phyloP scores from a whole-genome alignment of 2,888 invertebrate species.

The Plebejus anna region DNA sequence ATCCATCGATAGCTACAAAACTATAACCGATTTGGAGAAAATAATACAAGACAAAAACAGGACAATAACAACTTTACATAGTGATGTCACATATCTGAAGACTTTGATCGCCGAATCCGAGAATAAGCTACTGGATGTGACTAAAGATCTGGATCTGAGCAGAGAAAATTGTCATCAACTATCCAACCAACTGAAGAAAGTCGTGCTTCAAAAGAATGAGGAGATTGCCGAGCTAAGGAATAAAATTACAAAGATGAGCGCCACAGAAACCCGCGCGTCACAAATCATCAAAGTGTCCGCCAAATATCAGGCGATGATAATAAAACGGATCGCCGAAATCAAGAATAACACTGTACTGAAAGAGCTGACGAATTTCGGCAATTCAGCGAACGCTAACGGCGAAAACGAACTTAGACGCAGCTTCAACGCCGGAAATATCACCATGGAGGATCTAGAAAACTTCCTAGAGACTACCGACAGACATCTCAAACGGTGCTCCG shows the following conservation, averaged over 20 bases:
- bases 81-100: slow-evolving; percentile 63
- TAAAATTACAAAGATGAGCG: slow-evolving; percentile 64
- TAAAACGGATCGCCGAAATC: slow-evolving; percentile 67
- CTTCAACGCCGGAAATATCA: slow-evolving; percentile 58
- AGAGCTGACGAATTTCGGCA: slow-evolving; percentile 67
- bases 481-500: slow-evolving; percentile 62
- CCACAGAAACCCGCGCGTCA: slow-evolving; percentile 61
- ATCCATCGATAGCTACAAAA: slow-evolving; percentile 63
- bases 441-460: slow-evolving; percentile 70
- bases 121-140: slow-evolving; percentile 60
- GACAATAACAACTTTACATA: slow-evolving; percentile 62
- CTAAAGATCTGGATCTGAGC: slow-evolving; percentile 61
- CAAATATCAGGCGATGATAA: slow-evolving; percentile 70
- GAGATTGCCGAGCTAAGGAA: slow-evolving; percentile 68
- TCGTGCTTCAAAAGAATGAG: slow-evolving; percentile 67
- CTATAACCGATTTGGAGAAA: neutral
- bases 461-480: slow-evolving; percentile 70
- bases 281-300: slow-evolving; percentile 72
- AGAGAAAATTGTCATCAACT: slow-evolving; percentile 64
- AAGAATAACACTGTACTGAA: slow-evolving; percentile 66
- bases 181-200: slow-evolving; percentile 64
- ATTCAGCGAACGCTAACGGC: slow-evolving; percentile 45
- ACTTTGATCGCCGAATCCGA: slow-evolving; percentile 67
- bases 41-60: slow-evolving; percentile 68
- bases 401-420: slow-evolving; percentile 60